Conservation (phyloP, 2,888 invertebrate species). For the Pristionchus maxplancki region DNA sequence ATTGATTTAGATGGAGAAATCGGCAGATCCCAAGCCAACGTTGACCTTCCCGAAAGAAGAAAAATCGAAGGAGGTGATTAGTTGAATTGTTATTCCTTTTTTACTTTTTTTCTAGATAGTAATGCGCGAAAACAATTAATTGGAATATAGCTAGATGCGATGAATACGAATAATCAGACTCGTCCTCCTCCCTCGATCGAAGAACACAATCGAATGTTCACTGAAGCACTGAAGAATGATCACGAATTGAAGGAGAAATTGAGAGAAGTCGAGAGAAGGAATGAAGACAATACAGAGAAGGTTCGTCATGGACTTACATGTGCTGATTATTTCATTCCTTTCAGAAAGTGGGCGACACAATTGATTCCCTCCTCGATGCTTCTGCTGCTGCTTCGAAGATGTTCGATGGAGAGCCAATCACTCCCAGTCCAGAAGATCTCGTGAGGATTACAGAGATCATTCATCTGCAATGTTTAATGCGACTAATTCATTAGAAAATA, state of each 20-base stretch:
- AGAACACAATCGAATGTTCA: slow-evolving; percentile 56
- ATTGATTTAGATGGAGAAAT: slow-evolving; percentile 11
- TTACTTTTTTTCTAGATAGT: too few relatives aligned
- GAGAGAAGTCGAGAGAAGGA: slow-evolving; percentile 49
- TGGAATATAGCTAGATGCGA: too few relatives aligned
- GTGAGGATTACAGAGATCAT: background rate
- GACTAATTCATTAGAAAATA: too few relatives aligned
- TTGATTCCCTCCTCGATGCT: slow-evolving; percentile 46
- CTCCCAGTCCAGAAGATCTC: slow-evolving; percentile 22
- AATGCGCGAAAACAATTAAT: too few relatives aligned
- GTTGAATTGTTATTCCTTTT: too few relatives aligned
- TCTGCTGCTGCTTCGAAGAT: slow-evolving; percentile 16
- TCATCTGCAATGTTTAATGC: too few relatives aligned
- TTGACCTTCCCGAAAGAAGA: slow-evolving; percentile 43
- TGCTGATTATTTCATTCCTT: background rate
- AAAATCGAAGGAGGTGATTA: slow-evolving; percentile 17
- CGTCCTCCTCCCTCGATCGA: slow-evolving; percentile 41
- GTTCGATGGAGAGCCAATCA: slow-evolving; percentile 16
- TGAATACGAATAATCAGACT: background rate
- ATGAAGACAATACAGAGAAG: slow-evolving; percentile 33
- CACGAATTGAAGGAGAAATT: slow-evolving; percentile 57
- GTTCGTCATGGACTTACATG: background rate
- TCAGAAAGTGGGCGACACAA: slow-evolving; percentile 37
- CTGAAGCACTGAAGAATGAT: slow-evolving; percentile 61
- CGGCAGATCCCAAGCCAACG: slow-evolving; percentile 35